Conservation (phyloP, 2,888 invertebrate species). For the Linnaemya tessellans region DNA sequence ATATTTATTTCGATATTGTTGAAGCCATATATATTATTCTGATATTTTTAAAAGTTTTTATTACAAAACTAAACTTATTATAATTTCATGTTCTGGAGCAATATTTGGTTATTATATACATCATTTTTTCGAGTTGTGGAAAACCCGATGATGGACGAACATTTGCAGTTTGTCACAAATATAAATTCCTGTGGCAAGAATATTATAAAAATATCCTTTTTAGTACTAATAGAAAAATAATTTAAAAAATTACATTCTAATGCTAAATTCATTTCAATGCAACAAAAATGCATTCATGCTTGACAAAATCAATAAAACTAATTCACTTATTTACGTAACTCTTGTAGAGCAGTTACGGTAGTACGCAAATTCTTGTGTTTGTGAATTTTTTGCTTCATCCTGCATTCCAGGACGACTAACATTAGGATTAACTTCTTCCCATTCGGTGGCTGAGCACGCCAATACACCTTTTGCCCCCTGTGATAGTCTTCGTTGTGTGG, state of each 20-base stretch:
- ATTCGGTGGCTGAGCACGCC: conserved; percentile 77
- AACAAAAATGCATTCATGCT: conserved; percentile 52
- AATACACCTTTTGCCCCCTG: conserved; percentile 76
- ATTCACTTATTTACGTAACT: conserved; percentile 72
- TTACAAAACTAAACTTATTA: background rate
- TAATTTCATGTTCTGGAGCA: background rate
- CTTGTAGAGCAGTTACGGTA: conserved; percentile 82
- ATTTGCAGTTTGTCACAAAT: background rate
- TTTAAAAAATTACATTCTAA: conserved; percentile 1
- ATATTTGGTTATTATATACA: background rate
- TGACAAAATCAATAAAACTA: conserved; percentile 41
- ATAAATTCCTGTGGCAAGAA: background rate
- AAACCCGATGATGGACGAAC: background rate
- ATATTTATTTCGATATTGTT: too few relatives aligned
- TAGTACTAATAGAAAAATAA: background rate
- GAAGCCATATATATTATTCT: background rate
- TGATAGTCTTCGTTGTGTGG: conserved; percentile 48
- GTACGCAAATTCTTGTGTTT: conserved; percentile 75
- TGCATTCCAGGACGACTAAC: conserved; percentile 68
- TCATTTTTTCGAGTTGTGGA: background rate
- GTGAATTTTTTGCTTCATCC: conserved; percentile 63
- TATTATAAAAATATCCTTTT: background rate
- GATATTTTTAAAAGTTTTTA: background rate
- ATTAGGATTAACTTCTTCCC: conserved; percentile 80
- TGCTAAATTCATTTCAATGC: conserved; percentile 45